Conservation (phyloP, 2,888 invertebrate genomes). For the Eupithecia abbreviata region DNA sequence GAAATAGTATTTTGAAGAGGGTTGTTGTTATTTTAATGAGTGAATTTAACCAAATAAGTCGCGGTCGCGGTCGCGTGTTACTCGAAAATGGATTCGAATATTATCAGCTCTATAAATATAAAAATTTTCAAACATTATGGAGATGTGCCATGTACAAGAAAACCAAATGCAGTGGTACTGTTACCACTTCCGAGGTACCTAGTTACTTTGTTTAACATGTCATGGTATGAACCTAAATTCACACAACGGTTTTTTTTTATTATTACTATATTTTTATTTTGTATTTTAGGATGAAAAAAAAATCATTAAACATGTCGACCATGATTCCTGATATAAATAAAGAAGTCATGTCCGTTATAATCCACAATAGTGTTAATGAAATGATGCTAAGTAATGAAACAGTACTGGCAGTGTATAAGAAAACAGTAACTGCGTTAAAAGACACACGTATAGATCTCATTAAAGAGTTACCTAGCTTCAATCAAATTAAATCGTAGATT, state of each 20-base stretch:
- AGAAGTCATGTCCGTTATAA: conserved; percentile 30
- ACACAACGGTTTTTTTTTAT: conserved; percentile 17
- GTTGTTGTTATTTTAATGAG: conserved; percentile 26
- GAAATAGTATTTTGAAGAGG: conserved; percentile 17
- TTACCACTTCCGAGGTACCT: conserved; percentile 26
- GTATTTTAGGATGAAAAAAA: conserved; percentile 24
- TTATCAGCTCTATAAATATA: conserved; percentile 30
- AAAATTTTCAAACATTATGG: conserved; percentile 10
- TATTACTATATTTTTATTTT: conserved; percentile 20
- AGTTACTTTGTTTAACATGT: too few species aligned
- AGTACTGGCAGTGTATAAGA: conserved; percentile 19
- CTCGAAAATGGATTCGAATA: conserved; percentile 35
- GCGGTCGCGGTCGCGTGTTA: conserved; percentile 32
- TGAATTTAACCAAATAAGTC: conserved; percentile 1
- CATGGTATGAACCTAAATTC: conserved; percentile 19
- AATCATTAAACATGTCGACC: conserved; percentile 23
- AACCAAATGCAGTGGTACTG: conserved; percentile 37
- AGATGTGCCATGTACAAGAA: conserved; percentile 36
- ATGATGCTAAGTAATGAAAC: conserved; percentile 27
- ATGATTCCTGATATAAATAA: conserved; percentile 27
- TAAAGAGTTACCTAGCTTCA: conserved; percentile 21
- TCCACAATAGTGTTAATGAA: conserved; percentile 31
- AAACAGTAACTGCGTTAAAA: conserved; percentile 24
- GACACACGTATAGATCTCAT: conserved; percentile 23
- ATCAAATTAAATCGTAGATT: conserved; percentile 19